Percentiles rank a stretch among this genome's conserved stretches.
phyloP scores from a whole-genome alignment of 2,888 invertebrate genomes.

The Artemia sinica region DNA sequence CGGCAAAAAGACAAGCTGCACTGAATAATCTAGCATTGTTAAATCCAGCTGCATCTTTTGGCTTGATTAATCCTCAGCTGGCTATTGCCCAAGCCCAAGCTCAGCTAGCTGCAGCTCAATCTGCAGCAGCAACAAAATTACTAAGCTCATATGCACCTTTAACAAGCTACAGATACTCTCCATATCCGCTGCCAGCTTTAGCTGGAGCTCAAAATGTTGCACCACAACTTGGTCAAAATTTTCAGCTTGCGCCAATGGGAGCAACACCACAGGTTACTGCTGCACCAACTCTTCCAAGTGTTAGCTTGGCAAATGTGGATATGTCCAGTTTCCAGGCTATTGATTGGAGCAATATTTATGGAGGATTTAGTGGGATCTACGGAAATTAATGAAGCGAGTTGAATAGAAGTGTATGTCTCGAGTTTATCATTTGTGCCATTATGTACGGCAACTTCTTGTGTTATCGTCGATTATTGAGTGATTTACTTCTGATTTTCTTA shows the following conservation, averaged over 20 bases:
- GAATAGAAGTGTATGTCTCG: background rate
- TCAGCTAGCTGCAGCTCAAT: conserved; percentile 22
- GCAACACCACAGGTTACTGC: conserved; percentile 44
- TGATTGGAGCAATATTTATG: conserved; percentile 79
- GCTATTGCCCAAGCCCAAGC: conserved; percentile 25
- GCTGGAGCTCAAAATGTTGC: conserved; percentile 33
- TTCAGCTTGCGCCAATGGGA: conserved; percentile 28
- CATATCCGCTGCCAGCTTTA: conserved; percentile 39
- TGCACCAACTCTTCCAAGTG: conserved; percentile 39
- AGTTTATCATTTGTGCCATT: too few relatives aligned
- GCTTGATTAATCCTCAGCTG: conserved; percentile 21
- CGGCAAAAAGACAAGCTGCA: conserved; percentile 17
- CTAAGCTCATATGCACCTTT: conserved; percentile 43
- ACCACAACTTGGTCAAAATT: background rate
- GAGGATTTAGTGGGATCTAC: conserved; percentile 29
- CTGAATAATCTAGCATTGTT: conserved; percentile 33
- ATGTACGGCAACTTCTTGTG: too few relatives aligned
- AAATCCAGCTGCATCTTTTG: conserved; percentile 37
- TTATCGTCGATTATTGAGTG: too few relatives aligned
- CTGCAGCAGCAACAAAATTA: conserved; percentile 42
- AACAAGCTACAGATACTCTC: conserved; percentile 43
- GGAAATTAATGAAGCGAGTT: background rate
- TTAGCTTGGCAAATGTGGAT: conserved; percentile 70
- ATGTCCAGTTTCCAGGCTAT: conserved; percentile 82
- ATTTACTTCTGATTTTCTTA: too few relatives aligned